A percentile compares a stretch with the other conserved stretches of the same genome.
phyloP scores from a whole-genome alignment of 2,888 invertebrate species.

The Dryocosmus kuriphilus region DNA sequence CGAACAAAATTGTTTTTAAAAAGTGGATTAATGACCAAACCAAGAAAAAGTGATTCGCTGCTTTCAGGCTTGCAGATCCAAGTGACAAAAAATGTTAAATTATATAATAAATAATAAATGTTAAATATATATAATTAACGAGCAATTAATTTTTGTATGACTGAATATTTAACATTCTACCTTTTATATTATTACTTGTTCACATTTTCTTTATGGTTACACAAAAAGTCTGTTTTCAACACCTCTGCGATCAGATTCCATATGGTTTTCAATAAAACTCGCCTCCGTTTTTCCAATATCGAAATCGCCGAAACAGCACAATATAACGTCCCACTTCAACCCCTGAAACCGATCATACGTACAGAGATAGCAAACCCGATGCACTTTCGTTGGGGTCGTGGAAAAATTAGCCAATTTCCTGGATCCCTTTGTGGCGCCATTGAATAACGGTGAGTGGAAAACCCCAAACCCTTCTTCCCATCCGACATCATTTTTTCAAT shows the following conservation, averaged over 20 bases:
- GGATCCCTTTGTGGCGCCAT: conserved; percentile 59
- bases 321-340: conserved; percentile 32
- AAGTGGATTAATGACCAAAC: too few species aligned
- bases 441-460: conserved; percentile 54
- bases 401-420: conserved; percentile 65
- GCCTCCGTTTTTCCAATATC: conserved; percentile 24
- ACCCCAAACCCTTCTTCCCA: conserved; percentile 46
- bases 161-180: too few species aligned
- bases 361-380: conserved; percentile 45
- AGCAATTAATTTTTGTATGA: too few species aligned
- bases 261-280: conserved; percentile 29
- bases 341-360: conserved; percentile 30
- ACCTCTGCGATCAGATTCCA: conserved; percentile 8
- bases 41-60: too few species aligned
- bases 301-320: conserved; percentile 22
- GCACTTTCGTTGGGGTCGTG: conserved; percentile 47
- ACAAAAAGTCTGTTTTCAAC: conserved; percentile 7
- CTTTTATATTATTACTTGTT: too few species aligned
- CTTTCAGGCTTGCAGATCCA: too few species aligned
- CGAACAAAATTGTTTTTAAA: too few species aligned
- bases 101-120: too few species aligned
- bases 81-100: too few species aligned
- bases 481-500: conserved; percentile 49
- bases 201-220: not conserved
- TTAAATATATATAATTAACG: too few species aligned